phyloP scores from a whole-genome alignment of 1,140 invertebrate genomes.

The Drosophila baimaii region DNA sequence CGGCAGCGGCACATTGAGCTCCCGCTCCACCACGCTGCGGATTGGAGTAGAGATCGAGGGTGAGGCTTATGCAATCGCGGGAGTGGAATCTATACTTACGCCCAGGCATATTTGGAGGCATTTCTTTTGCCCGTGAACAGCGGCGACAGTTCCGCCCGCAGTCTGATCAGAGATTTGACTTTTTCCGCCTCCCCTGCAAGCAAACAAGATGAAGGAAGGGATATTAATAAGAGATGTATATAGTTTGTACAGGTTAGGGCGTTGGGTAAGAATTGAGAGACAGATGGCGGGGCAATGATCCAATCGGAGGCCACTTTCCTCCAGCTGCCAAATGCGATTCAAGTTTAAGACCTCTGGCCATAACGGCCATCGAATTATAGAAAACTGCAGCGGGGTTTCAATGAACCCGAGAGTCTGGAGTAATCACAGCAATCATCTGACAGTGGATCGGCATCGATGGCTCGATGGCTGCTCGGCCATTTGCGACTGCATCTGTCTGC shows the following conservation, averaged over 20 bases:
- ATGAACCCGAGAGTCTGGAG: constrained; percentile 63
- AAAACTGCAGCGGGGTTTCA: constrained; percentile 69
- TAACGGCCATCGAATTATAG: constrained; percentile 63
- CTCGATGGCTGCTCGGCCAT: constrained; percentile 50
- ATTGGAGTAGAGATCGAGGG: background rate
- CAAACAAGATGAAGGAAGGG: constrained; percentile 19
- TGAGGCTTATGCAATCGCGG: constrained; percentile 18
- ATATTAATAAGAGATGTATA: constrained; percentile 19
- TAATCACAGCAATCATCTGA: constrained; percentile 70
- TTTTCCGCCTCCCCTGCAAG: constrained; percentile 84
- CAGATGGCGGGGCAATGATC: constrained; percentile 50
- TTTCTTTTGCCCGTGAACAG: constrained; percentile 84
- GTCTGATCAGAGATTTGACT: constrained; percentile 84
- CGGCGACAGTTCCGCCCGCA: constrained; percentile 83
- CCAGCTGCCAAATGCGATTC: constrained; percentile 59
- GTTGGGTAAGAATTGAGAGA: constrained; percentile 29
- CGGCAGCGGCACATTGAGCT: constrained; percentile 83
- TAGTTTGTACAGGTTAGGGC: constrained; percentile 7
- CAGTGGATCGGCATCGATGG: constrained; percentile 58
- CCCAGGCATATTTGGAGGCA: constrained; percentile 85
- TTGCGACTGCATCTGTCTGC: constrained; percentile 26
- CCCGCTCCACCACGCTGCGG: constrained; percentile 80
- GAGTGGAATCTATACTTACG: constrained; percentile 73
- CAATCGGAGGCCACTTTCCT: constrained; percentile 57
- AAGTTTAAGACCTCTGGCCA: constrained; percentile 77